These are phyloP conservation scores for Meteorus sp. DNA, from an alignment of 1,140 invertebrate species.

Conservation along the genomic window DNA sequence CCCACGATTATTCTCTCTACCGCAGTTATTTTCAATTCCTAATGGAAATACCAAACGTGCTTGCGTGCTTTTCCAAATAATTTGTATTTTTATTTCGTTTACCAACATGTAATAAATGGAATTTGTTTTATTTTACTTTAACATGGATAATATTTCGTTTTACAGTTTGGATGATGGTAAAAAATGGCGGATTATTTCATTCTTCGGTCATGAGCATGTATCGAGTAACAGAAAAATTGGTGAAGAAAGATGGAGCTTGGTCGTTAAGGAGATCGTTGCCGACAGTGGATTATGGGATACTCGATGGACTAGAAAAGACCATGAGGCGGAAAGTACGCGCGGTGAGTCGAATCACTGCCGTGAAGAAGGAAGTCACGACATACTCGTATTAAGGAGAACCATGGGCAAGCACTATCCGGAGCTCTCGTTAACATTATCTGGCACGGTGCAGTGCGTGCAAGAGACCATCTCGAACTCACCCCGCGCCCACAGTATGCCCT, in stretches of 20 bases:
- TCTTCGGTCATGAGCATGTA: neutral
- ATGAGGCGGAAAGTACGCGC: constrained; percentile 4
- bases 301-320: constrained; percentile 15
- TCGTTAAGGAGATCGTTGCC: constrained; percentile 6
- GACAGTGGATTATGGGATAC: neutral
- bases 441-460: constrained; percentile 31
- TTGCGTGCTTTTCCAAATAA: too few relatives aligned
- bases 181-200: too few relatives aligned
- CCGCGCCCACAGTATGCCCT: constrained; percentile 28
- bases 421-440: constrained; percentile 33
- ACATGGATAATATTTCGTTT: neutral
- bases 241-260: neutral
- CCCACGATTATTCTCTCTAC: too few relatives aligned
- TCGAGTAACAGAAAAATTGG: neutral
- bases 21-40: too few relatives aligned
- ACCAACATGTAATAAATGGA: too few relatives aligned
- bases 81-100: too few relatives aligned
- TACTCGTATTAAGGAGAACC: constrained; percentile 32
- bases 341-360: constrained; percentile 18
- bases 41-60: too few relatives aligned
- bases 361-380: constrained; percentile 32
- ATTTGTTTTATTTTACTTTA: too few relatives aligned
- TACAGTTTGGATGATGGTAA: too few relatives aligned
- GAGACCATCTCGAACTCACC: constrained; percentile 31
- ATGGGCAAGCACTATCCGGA: constrained; percentile 28